Base-by-base conservation (phyloP, 2,797 vertebrate genomes). In the Coregonus suidteri region DNA sequence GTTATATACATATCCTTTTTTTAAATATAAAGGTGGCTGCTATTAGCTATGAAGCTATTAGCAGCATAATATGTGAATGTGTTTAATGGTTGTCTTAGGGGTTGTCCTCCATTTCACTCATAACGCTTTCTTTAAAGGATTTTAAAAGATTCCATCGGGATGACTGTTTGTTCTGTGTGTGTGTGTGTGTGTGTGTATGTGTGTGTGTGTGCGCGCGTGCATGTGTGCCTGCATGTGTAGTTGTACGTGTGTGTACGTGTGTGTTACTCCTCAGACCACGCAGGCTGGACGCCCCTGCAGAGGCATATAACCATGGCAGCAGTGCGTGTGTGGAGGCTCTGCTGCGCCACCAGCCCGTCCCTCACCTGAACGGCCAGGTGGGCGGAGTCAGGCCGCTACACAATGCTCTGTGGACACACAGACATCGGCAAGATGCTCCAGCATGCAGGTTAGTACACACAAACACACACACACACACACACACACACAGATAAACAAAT, bases 281-380 rank as follows among this genome's bases (percentile, higher is more conserved):
- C 94, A 87, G 98, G 98, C 90, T 99, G 98, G 98, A 98, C 97
- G 4, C 97, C 98, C 81, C 93, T 99, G 87, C 97, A 99, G 98
- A 98, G 94, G 98, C 97, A 25, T 99, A 97, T 94, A 98, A 98
- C 95, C 96, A 98, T 88, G 98, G 98, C 88, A 97, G 95, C 94
- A 92, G 91, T 66, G 95, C 93, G 62, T 98, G 97, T 88, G 97
- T 98, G 91, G 93, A 85, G 88, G 96, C 96, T 89, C 94, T 99
- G 93, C 93, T 99, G 83, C 93, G 89, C 51, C 95, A 94, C 85
- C 95, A 89, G 89, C 96, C 96, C 68, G 87, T 94, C 90, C 96
- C 97, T 75, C 89, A 96, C 88, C 93, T 99, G 82, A 92, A 94
- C 87, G 95, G 86, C 92, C 94, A 96, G 94, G 97, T 98, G 91